Percentiles rank a stretch among this genome's conserved stretches.
Evolutionary conservation across 2,797 vertebrate species (phyloP).

Genomic region (Microchirus variegatus): DNA sequence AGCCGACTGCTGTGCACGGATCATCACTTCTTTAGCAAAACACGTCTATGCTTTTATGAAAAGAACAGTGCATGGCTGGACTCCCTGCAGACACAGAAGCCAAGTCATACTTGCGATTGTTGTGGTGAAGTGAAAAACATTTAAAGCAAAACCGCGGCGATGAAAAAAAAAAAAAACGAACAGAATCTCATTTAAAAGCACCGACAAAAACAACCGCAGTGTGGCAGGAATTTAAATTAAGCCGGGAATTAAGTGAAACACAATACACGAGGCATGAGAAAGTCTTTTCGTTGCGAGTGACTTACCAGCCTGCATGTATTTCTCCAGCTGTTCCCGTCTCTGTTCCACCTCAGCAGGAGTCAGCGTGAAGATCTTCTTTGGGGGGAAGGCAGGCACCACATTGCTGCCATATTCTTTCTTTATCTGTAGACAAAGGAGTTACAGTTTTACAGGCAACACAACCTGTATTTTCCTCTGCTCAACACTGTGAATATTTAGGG

Average conservation of each 20-base stretch:
- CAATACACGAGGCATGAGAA: slow-evolving; percentile 16
- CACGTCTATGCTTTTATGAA: slow-evolving; percentile 25
- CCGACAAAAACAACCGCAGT: slow-evolving; percentile 25
- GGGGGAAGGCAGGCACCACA: slow-evolving; percentile 94
- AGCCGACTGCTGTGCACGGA: slow-evolving; percentile 19
- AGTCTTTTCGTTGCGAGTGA: slow-evolving; percentile 35
- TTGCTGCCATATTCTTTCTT: slow-evolving; percentile 96
- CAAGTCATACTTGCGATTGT: slow-evolving; percentile 38
- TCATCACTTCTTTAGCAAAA: slow-evolving; percentile 36
- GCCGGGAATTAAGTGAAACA: slow-evolving; percentile 38
- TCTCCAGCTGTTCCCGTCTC: slow-evolving; percentile 95
- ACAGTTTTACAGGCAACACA: not conserved
- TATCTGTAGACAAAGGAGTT: slow-evolving; percentile 76
- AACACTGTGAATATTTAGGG: slow-evolving; percentile 2
- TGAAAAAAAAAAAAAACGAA: slow-evolving; percentile 13
- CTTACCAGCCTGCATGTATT: slow-evolving; percentile 99
- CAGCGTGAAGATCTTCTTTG: slow-evolving; percentile 98
- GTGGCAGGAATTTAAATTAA: slow-evolving; percentile 27
- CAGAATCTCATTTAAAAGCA: slow-evolving; percentile 8
- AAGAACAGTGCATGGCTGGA: slow-evolving; percentile 22
- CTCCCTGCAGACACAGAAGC: slow-evolving; percentile 33
- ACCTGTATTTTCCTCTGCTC: not conserved
- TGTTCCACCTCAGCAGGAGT: slow-evolving; percentile 96
- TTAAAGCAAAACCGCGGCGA: slow-evolving; percentile 21
- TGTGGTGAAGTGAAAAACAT: slow-evolving; percentile 34